phyloP scores from a whole-genome alignment of 2,888 invertebrate genomes.

The Rhorus exstirpatorius region DNA sequence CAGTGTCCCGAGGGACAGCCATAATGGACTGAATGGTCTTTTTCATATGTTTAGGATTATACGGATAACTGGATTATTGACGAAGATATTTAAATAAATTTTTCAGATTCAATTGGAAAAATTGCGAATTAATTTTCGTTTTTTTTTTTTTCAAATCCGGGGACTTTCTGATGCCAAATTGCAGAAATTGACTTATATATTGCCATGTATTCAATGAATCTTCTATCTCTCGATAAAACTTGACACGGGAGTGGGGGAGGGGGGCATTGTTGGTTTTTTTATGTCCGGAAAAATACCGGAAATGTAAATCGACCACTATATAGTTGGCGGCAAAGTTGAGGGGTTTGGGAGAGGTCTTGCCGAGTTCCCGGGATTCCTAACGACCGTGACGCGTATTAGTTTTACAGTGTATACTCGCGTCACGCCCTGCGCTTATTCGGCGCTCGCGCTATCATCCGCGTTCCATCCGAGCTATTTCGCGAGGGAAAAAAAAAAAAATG shows the following conservation, averaged over 20 bases:
- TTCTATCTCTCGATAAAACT: no score
- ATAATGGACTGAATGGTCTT: background rate
- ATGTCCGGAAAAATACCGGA: slow-evolving; percentile 49
- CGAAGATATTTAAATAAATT: no score
- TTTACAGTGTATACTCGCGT: slow-evolving; percentile 34
- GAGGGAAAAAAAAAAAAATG: slow-evolving; percentile 12
- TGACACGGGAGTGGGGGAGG: no score
- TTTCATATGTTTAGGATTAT: no score
- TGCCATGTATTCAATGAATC: no score
- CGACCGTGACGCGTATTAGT: slow-evolving; percentile 58
- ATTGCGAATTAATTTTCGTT: no score
- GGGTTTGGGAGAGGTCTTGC: slow-evolving; percentile 8
- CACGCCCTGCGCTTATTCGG: slow-evolving; percentile 58
- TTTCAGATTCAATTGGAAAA: no score
- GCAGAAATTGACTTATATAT: no score
- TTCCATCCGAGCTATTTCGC: slow-evolving; percentile 43
- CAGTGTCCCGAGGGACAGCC: slow-evolving; percentile 1
- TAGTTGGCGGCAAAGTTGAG: slow-evolving; percentile 23
- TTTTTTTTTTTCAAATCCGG: no score
- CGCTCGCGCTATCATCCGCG: no score
- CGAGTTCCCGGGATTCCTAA: slow-evolving; percentile 58
- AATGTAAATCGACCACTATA: slow-evolving; percentile 44
- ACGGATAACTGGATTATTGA: no score
- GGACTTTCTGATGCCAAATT: no score
- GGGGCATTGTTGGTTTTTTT: slow-evolving; percentile 30